phyloP scores from a whole-genome alignment of 2,888 invertebrate species.

The Copidosoma aretas region DNA sequence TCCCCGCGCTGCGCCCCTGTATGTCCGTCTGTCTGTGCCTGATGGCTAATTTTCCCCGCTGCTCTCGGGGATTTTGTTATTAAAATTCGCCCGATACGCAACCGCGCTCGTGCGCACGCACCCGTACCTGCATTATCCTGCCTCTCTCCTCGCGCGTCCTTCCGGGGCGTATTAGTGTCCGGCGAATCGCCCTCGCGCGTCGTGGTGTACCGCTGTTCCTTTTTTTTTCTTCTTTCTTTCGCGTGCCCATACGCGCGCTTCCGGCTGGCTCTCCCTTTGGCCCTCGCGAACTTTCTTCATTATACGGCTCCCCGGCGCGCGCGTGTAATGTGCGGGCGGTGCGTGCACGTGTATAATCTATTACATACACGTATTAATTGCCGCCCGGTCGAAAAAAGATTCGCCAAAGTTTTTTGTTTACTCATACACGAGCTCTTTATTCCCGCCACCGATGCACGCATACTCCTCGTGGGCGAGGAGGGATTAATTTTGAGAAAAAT shows the following conservation, averaged over 20 bases:
- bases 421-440: not conserved
- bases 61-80: constrained; percentile 51
- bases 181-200: not conserved
- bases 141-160: not conserved
- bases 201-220: no score
- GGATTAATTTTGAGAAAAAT: constrained; percentile 18
- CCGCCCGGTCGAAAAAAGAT: constrained; percentile 25
- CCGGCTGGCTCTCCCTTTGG: constrained; percentile 18
- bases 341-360: not conserved
- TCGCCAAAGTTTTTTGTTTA: constrained; percentile 10
- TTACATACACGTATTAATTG: no score
- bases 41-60: constrained; percentile 56
- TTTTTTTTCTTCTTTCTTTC: constrained; percentile 7
- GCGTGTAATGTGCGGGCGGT: not conserved
- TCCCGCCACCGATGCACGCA: constrained; percentile 9
- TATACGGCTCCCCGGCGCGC: constrained; percentile 12
- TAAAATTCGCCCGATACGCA: constrained; percentile 45
- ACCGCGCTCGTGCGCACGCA: not conserved
- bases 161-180: constrained; percentile 10
- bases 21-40: constrained; percentile 50
- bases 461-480: not conserved
- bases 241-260: constrained; percentile 22
- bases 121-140: not conserved
- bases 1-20: constrained; percentile 19
- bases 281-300: constrained; percentile 27